Percentiles rank a stretch among this genome's conserved stretches.
Conservation (phyloP, 2,797 vertebrate genomes). For the Tinamus major region DNA sequence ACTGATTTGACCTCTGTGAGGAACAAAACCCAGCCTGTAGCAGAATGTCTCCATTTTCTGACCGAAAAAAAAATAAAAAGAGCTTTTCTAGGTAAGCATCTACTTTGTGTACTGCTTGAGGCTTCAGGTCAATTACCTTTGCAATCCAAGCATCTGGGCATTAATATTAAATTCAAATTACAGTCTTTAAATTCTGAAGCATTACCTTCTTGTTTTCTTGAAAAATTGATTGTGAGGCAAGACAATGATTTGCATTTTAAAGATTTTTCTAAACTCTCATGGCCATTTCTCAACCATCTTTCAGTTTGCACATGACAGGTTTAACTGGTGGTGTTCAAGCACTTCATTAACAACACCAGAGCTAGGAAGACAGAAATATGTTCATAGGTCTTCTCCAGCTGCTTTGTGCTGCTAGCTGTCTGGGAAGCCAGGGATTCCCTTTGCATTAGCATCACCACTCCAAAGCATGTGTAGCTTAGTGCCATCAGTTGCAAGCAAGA, state of each 20-base stretch:
- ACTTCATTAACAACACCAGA: not conserved
- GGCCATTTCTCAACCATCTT: slow-evolving; percentile 46
- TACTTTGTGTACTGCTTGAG: slow-evolving; percentile 65
- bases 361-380: not conserved
- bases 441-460: not conserved
- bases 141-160: slow-evolving; percentile 40
- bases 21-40: slow-evolving; percentile 70
- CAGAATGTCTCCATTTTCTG: slow-evolving; percentile 68
- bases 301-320: slow-evolving; percentile 30
- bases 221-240: slow-evolving; percentile 71
- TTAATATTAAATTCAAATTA: slow-evolving; percentile 77
- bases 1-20: slow-evolving; percentile 81
- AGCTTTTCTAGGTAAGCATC: slow-evolving; percentile 65
- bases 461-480: not conserved
- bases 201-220: slow-evolving; percentile 61
- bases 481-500: not conserved
- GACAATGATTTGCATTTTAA: slow-evolving; percentile 73
- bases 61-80: slow-evolving; percentile 46
- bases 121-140: slow-evolving; percentile 71
- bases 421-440: not conserved
- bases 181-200: slow-evolving; percentile 71
- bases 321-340: slow-evolving; percentile 31
- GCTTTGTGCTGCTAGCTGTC: not conserved
- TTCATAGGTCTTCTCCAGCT: not conserved
- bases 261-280: slow-evolving; percentile 61